These are phyloP conservation scores for Anoura caudifer DNA, from an alignment of 2,113 vertebrate genomes.

Conservation along the genomic window DNA sequence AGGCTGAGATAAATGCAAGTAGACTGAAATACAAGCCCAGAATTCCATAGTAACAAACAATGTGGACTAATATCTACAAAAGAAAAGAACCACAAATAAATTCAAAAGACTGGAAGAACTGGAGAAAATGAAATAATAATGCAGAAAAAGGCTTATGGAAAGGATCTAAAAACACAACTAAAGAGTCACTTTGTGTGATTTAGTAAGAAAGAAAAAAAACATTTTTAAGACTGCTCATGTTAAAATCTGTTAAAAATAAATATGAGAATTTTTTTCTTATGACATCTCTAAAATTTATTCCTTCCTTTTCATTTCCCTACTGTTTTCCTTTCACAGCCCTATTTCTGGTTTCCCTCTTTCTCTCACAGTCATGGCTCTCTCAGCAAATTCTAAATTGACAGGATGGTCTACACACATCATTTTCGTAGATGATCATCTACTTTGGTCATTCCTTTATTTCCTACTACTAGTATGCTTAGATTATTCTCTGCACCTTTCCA, in stretches of 20 bases:
- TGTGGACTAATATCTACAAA: neutral
- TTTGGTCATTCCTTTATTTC: neutral
- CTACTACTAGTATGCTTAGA: neutral
- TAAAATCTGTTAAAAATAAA: neutral
- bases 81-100: neutral
- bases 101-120: neutral
- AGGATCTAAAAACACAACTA: neutral
- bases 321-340: neutral
- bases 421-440: neutral
- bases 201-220: neutral
- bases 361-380: neutral
- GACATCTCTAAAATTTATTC: neutral
- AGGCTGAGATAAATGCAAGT: neutral
- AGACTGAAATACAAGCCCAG: neutral
- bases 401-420: accelerated
- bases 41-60: neutral
- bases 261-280: neutral
- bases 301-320: neutral
- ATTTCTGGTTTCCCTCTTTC: neutral
- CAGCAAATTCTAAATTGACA: neutral
- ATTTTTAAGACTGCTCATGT: neutral
- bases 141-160: neutral
- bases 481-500: neutral
- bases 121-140: neutral
- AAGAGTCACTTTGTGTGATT: neutral